phyloP scores from a whole-genome alignment of 2,113 vertebrate species.

The Corvus moneduloides region DNA sequence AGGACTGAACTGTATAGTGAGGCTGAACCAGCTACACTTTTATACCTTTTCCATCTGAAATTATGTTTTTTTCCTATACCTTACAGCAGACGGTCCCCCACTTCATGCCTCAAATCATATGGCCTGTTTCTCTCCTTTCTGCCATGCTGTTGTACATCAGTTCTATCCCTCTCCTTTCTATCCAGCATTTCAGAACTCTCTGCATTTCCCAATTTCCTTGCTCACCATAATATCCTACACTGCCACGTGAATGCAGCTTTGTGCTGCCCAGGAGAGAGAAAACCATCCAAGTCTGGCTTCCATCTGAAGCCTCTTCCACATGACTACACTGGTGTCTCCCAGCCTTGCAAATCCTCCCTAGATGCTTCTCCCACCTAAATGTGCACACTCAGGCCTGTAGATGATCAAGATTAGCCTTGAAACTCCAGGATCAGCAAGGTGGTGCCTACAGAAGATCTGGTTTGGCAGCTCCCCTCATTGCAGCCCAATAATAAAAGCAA shows the following conservation, averaged over 20 bases:
- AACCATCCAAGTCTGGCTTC: neutral
- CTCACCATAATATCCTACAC: accelerated
- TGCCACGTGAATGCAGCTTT: neutral
- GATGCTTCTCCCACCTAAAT: neutral
- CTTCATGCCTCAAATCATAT: neutral
- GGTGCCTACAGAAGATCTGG: neutral
- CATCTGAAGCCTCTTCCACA: neutral
- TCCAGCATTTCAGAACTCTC: neutral
- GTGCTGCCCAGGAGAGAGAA: neutral
- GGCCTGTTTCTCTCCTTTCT: neutral
- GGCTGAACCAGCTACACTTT: neutral
- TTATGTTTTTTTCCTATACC: neutral
- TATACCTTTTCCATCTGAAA: neutral
- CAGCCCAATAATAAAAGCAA: neutral
- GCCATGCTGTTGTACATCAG: neutral
- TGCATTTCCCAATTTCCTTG: neutral
- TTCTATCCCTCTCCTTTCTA: neutral
- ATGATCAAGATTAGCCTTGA: neutral
- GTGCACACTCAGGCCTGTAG: neutral
- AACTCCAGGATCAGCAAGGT: neutral
- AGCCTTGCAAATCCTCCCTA: neutral
- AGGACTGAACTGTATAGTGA: neutral
- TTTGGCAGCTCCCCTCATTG: neutral
- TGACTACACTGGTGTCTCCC: neutral
- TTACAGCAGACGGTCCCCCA: neutral